These are phyloP conservation scores for Enteromius anoplus DNA, from an alignment of 2,797 vertebrate species.

Conservation along the genomic window DNA sequence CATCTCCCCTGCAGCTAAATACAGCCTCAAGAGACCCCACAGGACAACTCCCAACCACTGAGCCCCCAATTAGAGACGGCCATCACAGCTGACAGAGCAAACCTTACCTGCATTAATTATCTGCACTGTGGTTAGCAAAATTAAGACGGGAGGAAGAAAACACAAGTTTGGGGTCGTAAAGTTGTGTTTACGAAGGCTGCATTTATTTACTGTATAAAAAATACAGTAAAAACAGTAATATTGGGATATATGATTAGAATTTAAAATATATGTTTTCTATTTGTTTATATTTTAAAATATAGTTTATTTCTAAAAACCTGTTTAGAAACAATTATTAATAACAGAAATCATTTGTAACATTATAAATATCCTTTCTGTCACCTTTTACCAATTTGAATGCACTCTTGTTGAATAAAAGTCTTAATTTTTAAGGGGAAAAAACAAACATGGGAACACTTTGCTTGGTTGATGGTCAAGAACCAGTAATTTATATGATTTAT, in stretches of 20 bases:
- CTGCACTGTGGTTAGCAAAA: neutral
- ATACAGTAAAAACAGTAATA: neutral
- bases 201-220: neutral
- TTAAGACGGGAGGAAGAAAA: neutral
- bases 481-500: conserved; percentile 56
- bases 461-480: neutral
- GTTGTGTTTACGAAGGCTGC: neutral
- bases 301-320: neutral
- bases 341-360: neutral
- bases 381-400: neutral
- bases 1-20: conserved; percentile 47
- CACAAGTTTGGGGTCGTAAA: too few relatives aligned
- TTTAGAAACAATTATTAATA: neutral
- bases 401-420: neutral
- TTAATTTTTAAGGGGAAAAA: neutral
- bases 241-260: neutral
- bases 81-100: conserved; percentile 25
- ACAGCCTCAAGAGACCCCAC: conserved; percentile 30
- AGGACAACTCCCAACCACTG: conserved; percentile 29
- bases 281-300: neutral
- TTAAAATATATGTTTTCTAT: neutral
- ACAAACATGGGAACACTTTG: neutral
- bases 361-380: neutral
- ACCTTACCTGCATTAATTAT: conserved; percentile 25
- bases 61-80: conserved; percentile 22